Conservation (phyloP, 2,113 vertebrate species). For the Laterallus jamaicensis region DNA sequence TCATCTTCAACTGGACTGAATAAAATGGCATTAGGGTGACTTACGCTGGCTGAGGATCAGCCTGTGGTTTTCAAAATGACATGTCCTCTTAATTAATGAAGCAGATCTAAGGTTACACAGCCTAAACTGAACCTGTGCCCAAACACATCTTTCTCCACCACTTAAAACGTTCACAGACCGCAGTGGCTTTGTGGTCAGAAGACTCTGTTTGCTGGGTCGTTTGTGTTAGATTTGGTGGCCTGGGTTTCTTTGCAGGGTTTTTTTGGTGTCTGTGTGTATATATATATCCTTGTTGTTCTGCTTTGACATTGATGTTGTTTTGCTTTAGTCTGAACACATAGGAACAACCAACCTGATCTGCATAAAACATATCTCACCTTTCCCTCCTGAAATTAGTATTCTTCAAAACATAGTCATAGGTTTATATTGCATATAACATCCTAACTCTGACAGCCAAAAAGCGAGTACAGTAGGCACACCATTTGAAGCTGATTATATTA, state of each 20-base stretch:
- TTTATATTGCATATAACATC: conserved; percentile 36
- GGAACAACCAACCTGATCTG: conserved; percentile 17
- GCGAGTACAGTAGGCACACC: conserved; percentile 33
- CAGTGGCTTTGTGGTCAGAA: not conserved
- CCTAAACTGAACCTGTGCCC: conserved; percentile 7
- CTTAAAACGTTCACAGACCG: not conserved
- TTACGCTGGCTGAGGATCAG: not conserved
- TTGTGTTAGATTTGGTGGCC: not conserved
- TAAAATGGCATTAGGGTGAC: not conserved
- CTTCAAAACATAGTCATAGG: conserved; percentile 37
- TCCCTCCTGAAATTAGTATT: conserved; percentile 63
- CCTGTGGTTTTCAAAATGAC: not conserved
- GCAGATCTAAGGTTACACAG: not conserved
- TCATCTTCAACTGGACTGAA: not conserved
- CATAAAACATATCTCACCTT: conserved; percentile 46
- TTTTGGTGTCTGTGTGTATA: not conserved
- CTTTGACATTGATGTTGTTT: conserved; percentile 60
- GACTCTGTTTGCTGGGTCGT: not conserved
- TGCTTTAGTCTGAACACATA: conserved; percentile 47
- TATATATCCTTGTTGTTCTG: conserved; percentile 30
- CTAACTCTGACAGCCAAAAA: conserved; percentile 50
- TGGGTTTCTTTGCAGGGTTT: not conserved
- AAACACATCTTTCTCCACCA: not conserved
- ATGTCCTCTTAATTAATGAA: not conserved
- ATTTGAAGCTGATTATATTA: conserved; percentile 66